Percentiles rank a stretch among this genome's conserved stretches.
These are phyloP conservation scores for Arremon aurantiirostris DNA, from an alignment of 2,797 vertebrate species.

Conservation along the genomic window DNA sequence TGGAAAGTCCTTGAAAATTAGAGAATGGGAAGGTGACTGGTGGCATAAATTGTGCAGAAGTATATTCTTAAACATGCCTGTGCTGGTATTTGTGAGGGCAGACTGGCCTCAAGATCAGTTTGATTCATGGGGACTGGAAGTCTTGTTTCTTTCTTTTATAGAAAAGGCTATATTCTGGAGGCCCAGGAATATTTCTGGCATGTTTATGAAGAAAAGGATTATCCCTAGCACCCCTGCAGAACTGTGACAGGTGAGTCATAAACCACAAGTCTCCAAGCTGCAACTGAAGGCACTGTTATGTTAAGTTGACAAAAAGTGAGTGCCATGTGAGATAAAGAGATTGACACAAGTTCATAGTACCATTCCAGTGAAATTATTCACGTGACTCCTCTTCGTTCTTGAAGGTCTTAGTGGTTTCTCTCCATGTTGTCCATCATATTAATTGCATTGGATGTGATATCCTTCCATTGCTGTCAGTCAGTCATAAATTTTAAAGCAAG, in stretches of 20 bases:
- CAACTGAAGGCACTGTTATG: not conserved
- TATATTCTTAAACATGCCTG: not conserved
- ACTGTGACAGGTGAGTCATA: not conserved
- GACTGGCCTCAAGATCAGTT: not conserved
- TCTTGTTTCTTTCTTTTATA: not conserved
- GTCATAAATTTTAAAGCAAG: not conserved
- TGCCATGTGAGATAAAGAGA: not conserved
- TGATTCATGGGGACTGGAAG: not conserved
- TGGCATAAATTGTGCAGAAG: not conserved
- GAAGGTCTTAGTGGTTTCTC: not conserved
- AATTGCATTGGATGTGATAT: not conserved
- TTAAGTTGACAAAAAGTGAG: not conserved
- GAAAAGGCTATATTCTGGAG: not conserved
- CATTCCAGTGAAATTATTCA: not conserved
- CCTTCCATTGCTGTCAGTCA: not conserved
- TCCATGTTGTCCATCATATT: not conserved
- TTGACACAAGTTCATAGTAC: not conserved
- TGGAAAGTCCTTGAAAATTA: not conserved
- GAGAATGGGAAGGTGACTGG: not conserved
- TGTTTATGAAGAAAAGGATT: not conserved
- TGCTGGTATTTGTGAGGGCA: not conserved
- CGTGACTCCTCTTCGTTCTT: not conserved
- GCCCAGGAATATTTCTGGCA: not conserved
- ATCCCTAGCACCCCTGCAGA: not conserved
- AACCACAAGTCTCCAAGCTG: not conserved